Evolutionary conservation across 2,113 vertebrate species (phyloP), one percentile per base, ranked within the genome.

Genomic region (Saimiri boliviensis): DNA sequence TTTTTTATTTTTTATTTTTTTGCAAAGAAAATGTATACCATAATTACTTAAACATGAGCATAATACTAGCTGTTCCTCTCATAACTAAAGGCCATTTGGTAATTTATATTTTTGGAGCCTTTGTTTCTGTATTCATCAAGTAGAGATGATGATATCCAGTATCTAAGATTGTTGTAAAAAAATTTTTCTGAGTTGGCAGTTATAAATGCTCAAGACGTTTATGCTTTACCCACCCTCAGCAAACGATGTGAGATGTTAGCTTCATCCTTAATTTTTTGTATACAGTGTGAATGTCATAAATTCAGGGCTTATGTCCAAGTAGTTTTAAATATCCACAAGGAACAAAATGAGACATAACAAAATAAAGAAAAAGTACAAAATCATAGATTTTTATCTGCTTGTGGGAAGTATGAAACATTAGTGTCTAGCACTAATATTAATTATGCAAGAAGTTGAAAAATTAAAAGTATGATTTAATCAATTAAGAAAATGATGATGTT

Each of bases 401-500:
- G 83, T 86, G 94, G 92, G n/a, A 77, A 96, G 66, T 86, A 82
- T 10, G 10, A 88, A 94, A 56, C 95, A 74, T 32, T 90, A 77
- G 60, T 7, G 84, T 74, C 0, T 2, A 45, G 4, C 2, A 89
- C 42, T 60, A 63, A 37, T 0, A 1, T 49, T 94, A 96, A 97
- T 76, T 89, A 11, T 6, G 49, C 52, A 98, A 37, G 81, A 49
- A 8, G 60, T 96, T 42, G 95, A 40, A 97, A 94, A 97, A 85
- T 89, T 96, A 87, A 97, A 83, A 97, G 73, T 81, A 93, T 56
- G 74, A 23, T 86, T 60, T 8, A 93, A 14, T 80, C 96, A n/a
- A 91, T 98, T 96, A 93, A 45, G 63, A 95, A 93, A 93, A 63
- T 87, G 54, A 86, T 88, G 54, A 96, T 93, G 56, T 19, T 97